Conservation (phyloP, 2,797 vertebrate genomes). For the Triplophysa yarkandensis region DNA sequence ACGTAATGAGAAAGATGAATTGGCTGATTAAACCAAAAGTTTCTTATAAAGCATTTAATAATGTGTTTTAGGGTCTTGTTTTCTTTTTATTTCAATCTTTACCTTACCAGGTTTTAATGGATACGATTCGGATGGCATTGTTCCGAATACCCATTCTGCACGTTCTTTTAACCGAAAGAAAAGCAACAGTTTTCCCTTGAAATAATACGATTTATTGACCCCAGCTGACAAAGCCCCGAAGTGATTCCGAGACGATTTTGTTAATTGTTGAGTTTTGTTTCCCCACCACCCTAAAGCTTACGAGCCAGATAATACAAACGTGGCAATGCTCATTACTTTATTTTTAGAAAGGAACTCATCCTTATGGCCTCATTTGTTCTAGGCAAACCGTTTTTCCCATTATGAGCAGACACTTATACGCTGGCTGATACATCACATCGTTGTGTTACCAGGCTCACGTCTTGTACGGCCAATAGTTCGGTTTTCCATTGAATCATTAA, state of each 20-base stretch:
- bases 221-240: background rate
- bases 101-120: constrained; percentile 35
- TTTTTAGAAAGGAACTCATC: constrained; percentile 60
- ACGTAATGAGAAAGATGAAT: constrained; percentile 57
- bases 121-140: constrained; percentile 34
- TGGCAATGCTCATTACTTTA: constrained; percentile 65
- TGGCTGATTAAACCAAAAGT: constrained; percentile 57
- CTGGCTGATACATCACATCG: constrained; percentile 58
- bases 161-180: constrained; percentile 10
- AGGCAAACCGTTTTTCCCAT: constrained; percentile 48
- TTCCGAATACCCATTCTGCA: constrained; percentile 35
- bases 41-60: constrained; percentile 48
- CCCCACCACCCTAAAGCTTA: constrained; percentile 45
- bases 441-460: constrained; percentile 53
- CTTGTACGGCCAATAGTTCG: constrained; percentile 44
- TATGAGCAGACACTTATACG: constrained; percentile 38
- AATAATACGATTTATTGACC: constrained; percentile 43
- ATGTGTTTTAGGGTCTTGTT: constrained; percentile 43
- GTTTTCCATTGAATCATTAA: constrained; percentile 61
- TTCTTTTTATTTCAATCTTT: constrained; percentile 42
- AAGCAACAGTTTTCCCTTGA: constrained; percentile 6
- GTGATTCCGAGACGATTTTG: constrained; percentile 35
- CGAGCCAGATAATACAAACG: constrained; percentile 61
- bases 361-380: constrained; percentile 63
- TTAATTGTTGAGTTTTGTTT: constrained; percentile 56